These are phyloP conservation scores for Pseudopleuronectes americanus DNA, from an alignment of 2,797 vertebrate genomes.

Conservation along the genomic window DNA sequence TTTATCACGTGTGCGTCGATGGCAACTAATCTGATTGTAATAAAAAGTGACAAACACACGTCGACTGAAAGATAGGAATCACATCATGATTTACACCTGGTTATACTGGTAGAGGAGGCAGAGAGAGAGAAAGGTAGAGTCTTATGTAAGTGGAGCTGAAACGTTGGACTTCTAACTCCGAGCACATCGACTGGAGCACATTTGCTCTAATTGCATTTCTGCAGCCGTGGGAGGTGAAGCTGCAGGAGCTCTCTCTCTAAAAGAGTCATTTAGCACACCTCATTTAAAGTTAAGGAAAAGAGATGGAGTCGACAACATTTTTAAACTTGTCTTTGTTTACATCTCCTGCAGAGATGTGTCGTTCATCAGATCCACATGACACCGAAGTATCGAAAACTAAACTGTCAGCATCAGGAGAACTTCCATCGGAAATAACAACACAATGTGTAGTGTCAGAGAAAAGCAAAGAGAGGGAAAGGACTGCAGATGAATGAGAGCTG, in stretches of 20 bases:
- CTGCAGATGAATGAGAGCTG: background rate
- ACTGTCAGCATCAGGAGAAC: conserved; percentile 11
- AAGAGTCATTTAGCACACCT: conserved; percentile 64
- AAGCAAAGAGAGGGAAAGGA: background rate
- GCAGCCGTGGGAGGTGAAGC: conserved; percentile 45
- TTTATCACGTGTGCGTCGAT: background rate
- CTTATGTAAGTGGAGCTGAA: conserved; percentile 19
- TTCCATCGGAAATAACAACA: conserved; percentile 21
- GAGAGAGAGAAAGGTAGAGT: background rate
- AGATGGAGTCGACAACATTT: conserved; percentile 39
- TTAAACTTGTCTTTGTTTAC: conserved; percentile 46
- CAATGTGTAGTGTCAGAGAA: conserved; percentile 1
- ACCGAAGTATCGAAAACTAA: conserved; percentile 21
- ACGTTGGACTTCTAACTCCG: conserved; percentile 20
- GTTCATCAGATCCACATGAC: conserved; percentile 49
- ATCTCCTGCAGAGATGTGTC: conserved; percentile 35
- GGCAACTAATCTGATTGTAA: background rate
- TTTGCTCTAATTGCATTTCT: conserved; percentile 68
- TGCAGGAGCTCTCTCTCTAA: conserved; percentile 40
- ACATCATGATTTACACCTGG: conserved; percentile 1
- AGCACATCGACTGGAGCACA: conserved; percentile 53
- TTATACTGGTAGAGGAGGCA: background rate
- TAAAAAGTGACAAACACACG: background rate
- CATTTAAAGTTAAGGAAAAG: conserved; percentile 37
- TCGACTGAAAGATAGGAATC: background rate